Evolutionary conservation across 2,113 vertebrate genomes (phyloP).

Genomic region (Petaurus breviceps): DNA sequence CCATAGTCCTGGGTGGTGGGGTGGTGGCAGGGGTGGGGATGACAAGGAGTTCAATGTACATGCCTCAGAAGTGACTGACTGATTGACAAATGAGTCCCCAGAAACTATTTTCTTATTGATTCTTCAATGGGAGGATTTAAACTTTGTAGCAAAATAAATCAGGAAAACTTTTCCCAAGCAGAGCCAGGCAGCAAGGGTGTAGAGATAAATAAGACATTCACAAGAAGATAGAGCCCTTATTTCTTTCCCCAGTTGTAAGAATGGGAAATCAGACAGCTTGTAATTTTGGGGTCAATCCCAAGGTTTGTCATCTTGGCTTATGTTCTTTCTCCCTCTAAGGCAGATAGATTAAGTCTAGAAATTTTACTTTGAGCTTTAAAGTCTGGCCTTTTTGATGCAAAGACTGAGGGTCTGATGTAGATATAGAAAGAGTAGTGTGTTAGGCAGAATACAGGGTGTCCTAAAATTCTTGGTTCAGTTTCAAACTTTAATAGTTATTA

Average conservation of each 20-base stretch:
- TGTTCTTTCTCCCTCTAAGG: background rate
- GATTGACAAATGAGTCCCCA: constrained; percentile 9
- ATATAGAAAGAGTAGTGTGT: background rate
- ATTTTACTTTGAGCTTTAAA: background rate
- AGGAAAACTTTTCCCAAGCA: background rate
- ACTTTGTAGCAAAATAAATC: background rate
- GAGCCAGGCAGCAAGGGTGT: background rate
- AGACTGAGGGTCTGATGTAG: background rate
- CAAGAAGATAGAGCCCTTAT: background rate
- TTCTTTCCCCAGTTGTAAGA: background rate
- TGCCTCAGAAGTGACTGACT: background rate
- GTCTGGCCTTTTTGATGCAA: background rate
- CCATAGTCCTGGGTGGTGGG: background rate
- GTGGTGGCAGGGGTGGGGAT: background rate
- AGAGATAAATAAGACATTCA: background rate
- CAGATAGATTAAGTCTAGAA: background rate
- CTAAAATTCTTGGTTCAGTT: background rate
- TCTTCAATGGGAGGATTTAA: background rate
- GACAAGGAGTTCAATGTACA: background rate
- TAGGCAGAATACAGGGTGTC: background rate
- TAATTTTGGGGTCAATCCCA: background rate
- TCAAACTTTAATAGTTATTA: background rate
- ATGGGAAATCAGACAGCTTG: background rate
- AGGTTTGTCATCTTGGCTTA: background rate
- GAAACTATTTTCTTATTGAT: constrained; percentile 2